Evolutionary conservation across 2,113 vertebrate genomes (phyloP), one percentile per base, ranked within the genome.

Genomic region (Lepus americanus): DNA sequence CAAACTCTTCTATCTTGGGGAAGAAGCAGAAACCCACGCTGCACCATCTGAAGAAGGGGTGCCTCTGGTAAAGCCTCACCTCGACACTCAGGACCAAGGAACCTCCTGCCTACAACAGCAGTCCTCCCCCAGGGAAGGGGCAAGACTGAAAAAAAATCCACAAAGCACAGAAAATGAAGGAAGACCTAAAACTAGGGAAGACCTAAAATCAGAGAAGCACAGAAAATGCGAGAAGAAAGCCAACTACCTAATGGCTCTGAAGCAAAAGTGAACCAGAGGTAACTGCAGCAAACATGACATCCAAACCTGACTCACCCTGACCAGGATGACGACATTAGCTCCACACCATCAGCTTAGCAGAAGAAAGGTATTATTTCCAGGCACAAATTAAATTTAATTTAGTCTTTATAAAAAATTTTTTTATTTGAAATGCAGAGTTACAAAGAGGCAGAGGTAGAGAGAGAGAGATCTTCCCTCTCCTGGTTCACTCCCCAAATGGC

Each of bases 181-280:
- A 76, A 67, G 49, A 67, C 7, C 36, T 59, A n/a, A 78, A 87
- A n/a, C 51, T 13, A 94, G 49, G 12, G 33, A 74, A 59, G 20
- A 44, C 17, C 86, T 88, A 7, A 74, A 81, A 12, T 36, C 36
- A 83, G 5, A 1, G 12, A 25, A 25, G 14, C 51, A 39, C 29
- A 86, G 69, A 86, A 67, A 95, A 77, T 0, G 5, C 11, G 86
- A 66, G 67, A 79, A 92, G 77, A 78, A 74, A 86, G 66, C 59
- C 39, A 77, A 83, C 51, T 39, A 67, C 61, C 22, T 72, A n/a
- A 25, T 6, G 29, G 85, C 29, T 29, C 44, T 83, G 23, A 91
- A 70, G 20, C 53, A 70, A 87, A 70, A 2, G 36, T 13, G 17
- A 82, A 67, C 23, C 59, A 69, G 73, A 23, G 49, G 61, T 17